Percentiles rank a stretch among this genome's conserved stretches.
Evolutionary conservation across 2,797 vertebrate species (phyloP).

Genomic region (Ispidina picta): DNA sequence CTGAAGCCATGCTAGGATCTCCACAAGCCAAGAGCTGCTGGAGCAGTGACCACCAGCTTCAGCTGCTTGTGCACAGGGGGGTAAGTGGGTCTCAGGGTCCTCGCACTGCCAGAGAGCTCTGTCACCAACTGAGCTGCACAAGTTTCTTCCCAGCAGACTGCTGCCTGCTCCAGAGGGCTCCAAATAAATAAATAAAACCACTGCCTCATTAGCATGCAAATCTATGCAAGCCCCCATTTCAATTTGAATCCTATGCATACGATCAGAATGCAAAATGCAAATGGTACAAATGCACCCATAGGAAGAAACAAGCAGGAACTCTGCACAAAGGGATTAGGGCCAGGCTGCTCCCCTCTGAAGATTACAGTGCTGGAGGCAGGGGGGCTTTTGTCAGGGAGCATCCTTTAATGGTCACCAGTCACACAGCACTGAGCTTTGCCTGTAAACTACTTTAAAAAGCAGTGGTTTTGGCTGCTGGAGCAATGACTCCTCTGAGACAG

Average conservation of each 20-base stretch:
- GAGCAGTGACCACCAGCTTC: neutral
- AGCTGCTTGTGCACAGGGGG: accelerated
- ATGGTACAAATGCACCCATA: conserved; percentile 79
- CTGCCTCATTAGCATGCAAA: conserved; percentile 80
- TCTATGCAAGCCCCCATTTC: conserved; percentile 77
- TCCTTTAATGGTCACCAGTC: neutral
- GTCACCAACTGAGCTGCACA: neutral
- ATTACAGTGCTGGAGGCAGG: neutral
- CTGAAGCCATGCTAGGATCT: neutral
- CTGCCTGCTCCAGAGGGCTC: conserved; percentile 60
- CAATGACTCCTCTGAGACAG: accelerated
- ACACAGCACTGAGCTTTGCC: neutral
- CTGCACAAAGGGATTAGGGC: conserved; percentile 78
- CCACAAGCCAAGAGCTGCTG: neutral
- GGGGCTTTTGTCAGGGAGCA: neutral
- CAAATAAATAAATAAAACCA: conserved; percentile 70
- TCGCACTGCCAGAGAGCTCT: accelerated
- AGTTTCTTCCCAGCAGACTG: neutral
- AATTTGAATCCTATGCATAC: conserved; percentile 81
- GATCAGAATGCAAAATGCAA: conserved; percentile 83
- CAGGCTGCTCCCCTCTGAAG: neutral
- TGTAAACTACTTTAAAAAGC: neutral
- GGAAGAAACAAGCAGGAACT: conserved; percentile 75
- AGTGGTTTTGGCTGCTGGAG: neutral
- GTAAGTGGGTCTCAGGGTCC: neutral